Evolutionary conservation across 2,113 vertebrate species (phyloP).

Genomic region (Corvus cornix): DNA sequence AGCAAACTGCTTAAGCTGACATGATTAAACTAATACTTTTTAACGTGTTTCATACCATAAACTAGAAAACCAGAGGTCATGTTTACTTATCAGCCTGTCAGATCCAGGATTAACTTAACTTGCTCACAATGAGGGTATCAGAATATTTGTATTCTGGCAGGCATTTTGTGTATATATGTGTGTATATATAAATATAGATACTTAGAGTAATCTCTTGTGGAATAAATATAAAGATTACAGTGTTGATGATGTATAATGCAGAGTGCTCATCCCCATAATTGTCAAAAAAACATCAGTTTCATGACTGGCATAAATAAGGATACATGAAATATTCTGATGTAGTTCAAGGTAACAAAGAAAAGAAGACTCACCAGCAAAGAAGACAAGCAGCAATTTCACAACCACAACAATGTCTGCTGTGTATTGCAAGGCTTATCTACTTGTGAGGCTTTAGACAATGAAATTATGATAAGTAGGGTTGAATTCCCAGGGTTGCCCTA

Average conservation of each 20-base stretch:
- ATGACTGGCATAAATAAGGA: neutral
- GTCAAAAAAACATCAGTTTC: neutral
- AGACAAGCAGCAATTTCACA: neutral
- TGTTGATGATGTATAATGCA: neutral
- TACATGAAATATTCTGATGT: neutral
- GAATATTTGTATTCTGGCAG: neutral
- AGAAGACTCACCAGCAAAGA: neutral
- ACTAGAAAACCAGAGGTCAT: neutral
- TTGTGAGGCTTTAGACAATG: neutral
- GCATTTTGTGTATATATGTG: neutral
- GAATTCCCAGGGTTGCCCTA: neutral
- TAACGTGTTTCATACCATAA: neutral
- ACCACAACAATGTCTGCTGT: neutral
- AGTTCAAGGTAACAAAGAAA: neutral
- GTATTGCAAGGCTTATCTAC: neutral
- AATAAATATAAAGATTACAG: neutral
- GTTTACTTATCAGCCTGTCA: neutral
- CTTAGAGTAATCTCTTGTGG: neutral
- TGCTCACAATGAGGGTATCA: neutral
- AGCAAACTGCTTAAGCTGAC: neutral
- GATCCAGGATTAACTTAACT: neutral
- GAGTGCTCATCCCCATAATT: neutral
- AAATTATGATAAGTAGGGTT: neutral
- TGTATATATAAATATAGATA: neutral
- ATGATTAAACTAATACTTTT: neutral